Evolutionary conservation across 1,140 invertebrate species (phyloP), one percentile per base, ranked within the genome.

Genomic region (Brachionus asplanchnoidis): DNA sequence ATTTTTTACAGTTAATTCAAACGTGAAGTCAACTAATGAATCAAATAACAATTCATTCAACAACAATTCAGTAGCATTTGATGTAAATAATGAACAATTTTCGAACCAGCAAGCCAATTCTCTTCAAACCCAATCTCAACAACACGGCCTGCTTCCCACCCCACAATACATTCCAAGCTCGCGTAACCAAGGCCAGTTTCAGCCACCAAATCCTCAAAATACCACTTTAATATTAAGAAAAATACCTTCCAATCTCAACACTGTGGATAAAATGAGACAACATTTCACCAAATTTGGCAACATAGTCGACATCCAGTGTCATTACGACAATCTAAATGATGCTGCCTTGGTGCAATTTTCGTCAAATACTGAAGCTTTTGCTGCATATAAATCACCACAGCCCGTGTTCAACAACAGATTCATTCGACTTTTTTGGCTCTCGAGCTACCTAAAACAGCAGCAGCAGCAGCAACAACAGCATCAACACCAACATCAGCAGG

Each of bases 261-360:
- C 32, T 7, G 53, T 68, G 7, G 65, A 65, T 65, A 60, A 82
- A 65, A 60, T 82, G 36, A 26, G 28, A 14, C 79, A 82, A 14
- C 79, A 82, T 65, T 82, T 82, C 66, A 66, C 53, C 9, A 82
- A 82, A 82, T 82, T 82, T 65, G 79, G 79, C 56, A 42, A 82
- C 20, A 68, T 82, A 23, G 2, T 82, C 4, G 79, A 82, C 53
- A 60, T 82, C 17, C 79, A 82, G 5, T 82, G 79, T 28, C 65
- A 65, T 65, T 82, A 42, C 26, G 79, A 82, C 26, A 60, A 82
- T 65, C 12, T 42, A 46, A 60, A 26, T 23, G 79, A 82, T 65
- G 53, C 79, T 32, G 79, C 79, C 11, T 36, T 82, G 53, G 20
- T 82, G 3, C 36, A 60, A 65, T 82, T 82, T 65, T 23, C 79